Percentiles rank a stretch among this genome's conserved stretches.
Conservation (phyloP, 64 coral and sea anemone species). For the Montipora foliosa region DNA sequence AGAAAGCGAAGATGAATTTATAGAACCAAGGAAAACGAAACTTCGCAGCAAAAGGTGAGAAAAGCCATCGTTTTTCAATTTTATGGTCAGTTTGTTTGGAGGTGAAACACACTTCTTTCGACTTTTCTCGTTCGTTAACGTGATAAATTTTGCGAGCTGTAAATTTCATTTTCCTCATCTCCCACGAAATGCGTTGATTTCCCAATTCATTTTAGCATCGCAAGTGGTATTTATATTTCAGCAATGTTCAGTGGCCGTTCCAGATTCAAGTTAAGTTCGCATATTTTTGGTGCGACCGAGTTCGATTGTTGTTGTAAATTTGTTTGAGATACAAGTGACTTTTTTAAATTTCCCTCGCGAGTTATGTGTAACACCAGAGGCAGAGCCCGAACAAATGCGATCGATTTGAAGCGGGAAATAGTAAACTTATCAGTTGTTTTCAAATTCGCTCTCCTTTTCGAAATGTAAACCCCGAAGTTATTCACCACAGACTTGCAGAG, state of each 20-base stretch:
- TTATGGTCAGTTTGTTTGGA: not conserved
- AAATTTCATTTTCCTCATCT: constrained; percentile 20
- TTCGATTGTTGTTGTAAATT: constrained; percentile 1
- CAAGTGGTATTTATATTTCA: not conserved
- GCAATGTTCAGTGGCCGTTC: not conserved
- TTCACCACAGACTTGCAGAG: not conserved
- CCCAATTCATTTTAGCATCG: constrained; percentile 18
- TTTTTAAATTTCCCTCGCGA: constrained; percentile 98
- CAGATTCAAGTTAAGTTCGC: not conserved
- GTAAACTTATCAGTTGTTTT: not conserved
- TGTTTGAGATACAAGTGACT: constrained; percentile 26
- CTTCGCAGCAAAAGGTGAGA: constrained; percentile 87
- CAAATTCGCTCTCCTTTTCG: not conserved
- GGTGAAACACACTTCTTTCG: constrained; percentile 30
- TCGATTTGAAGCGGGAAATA: constrained; percentile 16
- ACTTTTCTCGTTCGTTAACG: constrained; percentile 23
- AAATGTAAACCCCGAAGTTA: not conserved
- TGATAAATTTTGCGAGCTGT: constrained; percentile 30
- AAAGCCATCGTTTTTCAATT: constrained; percentile 4
- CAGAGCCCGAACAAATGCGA: not conserved
- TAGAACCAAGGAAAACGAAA: constrained; percentile 69
- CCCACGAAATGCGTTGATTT: constrained; percentile 8
- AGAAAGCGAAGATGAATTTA: constrained; percentile 84
- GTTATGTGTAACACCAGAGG: not conserved
- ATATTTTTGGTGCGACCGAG: not conserved